Evolutionary conservation across 2,888 invertebrate species (phyloP), one percentile per base, ranked within the genome.

Genomic region (Nematopogon swammerdamellus): DNA sequence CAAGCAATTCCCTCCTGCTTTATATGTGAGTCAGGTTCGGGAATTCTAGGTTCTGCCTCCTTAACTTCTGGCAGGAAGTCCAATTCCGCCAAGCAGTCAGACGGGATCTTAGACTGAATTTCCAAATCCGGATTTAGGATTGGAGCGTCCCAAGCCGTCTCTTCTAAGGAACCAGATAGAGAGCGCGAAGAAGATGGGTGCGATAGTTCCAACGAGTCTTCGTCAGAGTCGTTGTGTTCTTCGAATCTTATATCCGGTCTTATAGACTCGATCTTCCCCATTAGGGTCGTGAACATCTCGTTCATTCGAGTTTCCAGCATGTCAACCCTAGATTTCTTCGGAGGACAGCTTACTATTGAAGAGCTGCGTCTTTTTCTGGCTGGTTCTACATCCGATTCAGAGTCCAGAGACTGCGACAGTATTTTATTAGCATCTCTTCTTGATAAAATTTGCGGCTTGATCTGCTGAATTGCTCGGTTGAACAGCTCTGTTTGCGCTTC

Each of bases 401-500:
- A 19, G 25, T 25, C 25, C n/a, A 20, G 19, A 11, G n/a, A 1
- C 6, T 43, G 42, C 10, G 43, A 43, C 16, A 48, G 20, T 2
- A 43, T 43, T 10, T 18, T 17, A 8, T 47, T 19, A 6, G 47
- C 47, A 14, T 47, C 47, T 16, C 14, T 19, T 19, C 47, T n/a
- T 14, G 47, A 36, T 14, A 30, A 36, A 3, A 46, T 18, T 6
- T 30, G 46, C 10, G 36, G 30, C 42, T 8, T 18, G 5, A 36
- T 18, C 5, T n/a, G 4, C 14, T 36, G 19, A 5, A 47, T 19
- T 3, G 36, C 30, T 16, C 42, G 47, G 11, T 47, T 36, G 6
- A 47, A 47, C 4, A 36, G 19, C 36, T 42, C 42, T 16, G 48
- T 52, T 29, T 46, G 45, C 3, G 20, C 48, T 14, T 53, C 52